Evolutionary conservation across 2,797 vertebrate genomes (phyloP), one percentile per base, ranked within the genome.

Genomic region (Aldrovandia affinis): DNA sequence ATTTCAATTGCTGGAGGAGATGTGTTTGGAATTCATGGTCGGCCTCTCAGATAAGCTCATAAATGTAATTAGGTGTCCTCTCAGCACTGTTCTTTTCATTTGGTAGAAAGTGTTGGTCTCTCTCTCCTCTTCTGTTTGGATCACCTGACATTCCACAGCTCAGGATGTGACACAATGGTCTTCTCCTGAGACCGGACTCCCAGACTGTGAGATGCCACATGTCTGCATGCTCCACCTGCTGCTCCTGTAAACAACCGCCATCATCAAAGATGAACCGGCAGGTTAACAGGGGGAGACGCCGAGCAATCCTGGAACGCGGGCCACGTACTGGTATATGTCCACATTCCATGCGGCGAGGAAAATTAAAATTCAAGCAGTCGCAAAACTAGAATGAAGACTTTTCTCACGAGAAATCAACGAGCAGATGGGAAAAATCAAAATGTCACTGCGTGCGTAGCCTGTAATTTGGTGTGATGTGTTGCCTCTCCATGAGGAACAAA

Each of bases 41-140:
- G 59, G 61, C 82, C 84, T 65, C 81, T 83, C 83, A 83, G 86
- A 63, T 83, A 86, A 88, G 84, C 77, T 86, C 85, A 88, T 87
- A 85, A 85, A 83, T 87, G 83, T 90, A 90, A 89, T 89, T 88
- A 88, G 82, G 78, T 54, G 36, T 77, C 81, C 85, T 85, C 80
- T 84, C 63, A n/a, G 47, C 30, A 25, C 63, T 68, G 61, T 25
- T 55, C 47, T 33, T 30, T 63, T 84, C 83, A 75, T 80, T 84
- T 84, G 78, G 65, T 47, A 12, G 77, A 80, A 84, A 33, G 39
- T 61, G 59, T 80, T 80, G 80, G 78, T 63, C 33, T 39, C 6
- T 39, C 25, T 39, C 68, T 70, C n/a, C 0, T 63, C 61, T 63
- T 78, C 3, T 78, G 81, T 83, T 88, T 84, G 36, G 57, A 52